phyloP scores from a whole-genome alignment of 2,888 invertebrate genomes.

The Ischnura elegans region DNA sequence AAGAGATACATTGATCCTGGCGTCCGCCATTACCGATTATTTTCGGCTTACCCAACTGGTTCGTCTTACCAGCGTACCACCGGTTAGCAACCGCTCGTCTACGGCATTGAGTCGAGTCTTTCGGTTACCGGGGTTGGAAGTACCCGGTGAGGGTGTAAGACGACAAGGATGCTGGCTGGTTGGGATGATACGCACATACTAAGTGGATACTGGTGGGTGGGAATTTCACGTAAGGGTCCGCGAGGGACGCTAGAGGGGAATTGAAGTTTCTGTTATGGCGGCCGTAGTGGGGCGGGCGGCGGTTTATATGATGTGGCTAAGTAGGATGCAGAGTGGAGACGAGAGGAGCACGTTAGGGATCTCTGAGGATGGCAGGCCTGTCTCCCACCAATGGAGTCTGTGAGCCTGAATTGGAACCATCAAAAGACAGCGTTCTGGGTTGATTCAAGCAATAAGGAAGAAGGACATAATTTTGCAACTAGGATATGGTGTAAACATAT shows the following conservation, averaged over 20 bases:
- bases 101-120: neutral
- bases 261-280: conserved; percentile 69
- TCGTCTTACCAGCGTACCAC: no score
- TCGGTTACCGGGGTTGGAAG: neutral
- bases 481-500: no score
- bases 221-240: conserved; percentile 68
- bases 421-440: neutral
- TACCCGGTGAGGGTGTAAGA: neutral
- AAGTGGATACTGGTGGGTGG: conserved; percentile 48
- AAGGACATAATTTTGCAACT: no score
- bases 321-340: conserved; percentile 39
- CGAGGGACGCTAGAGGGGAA: conserved; percentile 49
- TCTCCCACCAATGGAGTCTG: neutral
- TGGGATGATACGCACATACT: neutral
- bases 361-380: neutral
- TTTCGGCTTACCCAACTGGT: no score
- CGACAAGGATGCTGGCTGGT: conserved; percentile 27
- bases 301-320: conserved; percentile 65
- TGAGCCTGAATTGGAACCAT: neutral
- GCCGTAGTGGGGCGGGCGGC: conserved; percentile 41
- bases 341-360: no score
- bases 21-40: no score
- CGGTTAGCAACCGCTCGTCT: no score
- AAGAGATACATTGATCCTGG: no score
- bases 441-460: no score